Evolutionary conservation across 1,140 invertebrate species (phyloP).

Genomic region (Aphis gossypii): DNA sequence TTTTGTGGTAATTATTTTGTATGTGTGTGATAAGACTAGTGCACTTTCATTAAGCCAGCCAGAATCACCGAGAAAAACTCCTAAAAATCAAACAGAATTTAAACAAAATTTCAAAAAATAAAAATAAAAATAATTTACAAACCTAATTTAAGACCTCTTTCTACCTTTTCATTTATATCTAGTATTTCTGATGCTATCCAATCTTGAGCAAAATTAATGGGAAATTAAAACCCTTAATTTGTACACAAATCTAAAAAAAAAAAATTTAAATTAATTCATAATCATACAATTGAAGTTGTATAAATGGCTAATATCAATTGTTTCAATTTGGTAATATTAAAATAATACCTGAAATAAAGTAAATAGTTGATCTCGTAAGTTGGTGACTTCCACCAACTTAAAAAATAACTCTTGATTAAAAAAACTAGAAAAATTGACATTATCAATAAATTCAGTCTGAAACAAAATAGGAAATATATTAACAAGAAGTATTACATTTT

Average conservation of each 20-base stretch:
- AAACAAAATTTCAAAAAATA: neutral
- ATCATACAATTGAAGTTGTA: too few relatives aligned
- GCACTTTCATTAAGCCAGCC: slow-evolving; percentile 82
- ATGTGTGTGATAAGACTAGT: slow-evolving; percentile 72
- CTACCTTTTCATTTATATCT: neutral
- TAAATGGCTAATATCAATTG: too few relatives aligned
- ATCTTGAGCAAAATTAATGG: slow-evolving; percentile 3
- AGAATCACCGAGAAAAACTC: slow-evolving; percentile 83
- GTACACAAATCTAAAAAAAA: slow-evolving; percentile 31
- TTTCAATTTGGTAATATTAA: too few relatives aligned
- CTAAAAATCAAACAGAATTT: slow-evolving; percentile 60
- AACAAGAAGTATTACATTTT: too few relatives aligned
- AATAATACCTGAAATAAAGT: too few relatives aligned
- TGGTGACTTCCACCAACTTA: too few relatives aligned
- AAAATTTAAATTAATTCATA: too few relatives aligned
- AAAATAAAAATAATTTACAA: neutral
- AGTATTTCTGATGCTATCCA: neutral
- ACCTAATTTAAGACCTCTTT: slow-evolving; percentile 35
- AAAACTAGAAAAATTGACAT: too few relatives aligned
- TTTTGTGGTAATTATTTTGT: slow-evolving; percentile 69
- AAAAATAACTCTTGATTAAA: too few relatives aligned
- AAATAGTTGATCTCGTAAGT: too few relatives aligned
- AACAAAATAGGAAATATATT: too few relatives aligned
- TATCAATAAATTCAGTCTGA: too few relatives aligned
- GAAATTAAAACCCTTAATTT: slow-evolving; percentile 37